Base-by-base conservation (phyloP, 2,797 vertebrate species). In the Mormyrops boulengeri region DNA sequence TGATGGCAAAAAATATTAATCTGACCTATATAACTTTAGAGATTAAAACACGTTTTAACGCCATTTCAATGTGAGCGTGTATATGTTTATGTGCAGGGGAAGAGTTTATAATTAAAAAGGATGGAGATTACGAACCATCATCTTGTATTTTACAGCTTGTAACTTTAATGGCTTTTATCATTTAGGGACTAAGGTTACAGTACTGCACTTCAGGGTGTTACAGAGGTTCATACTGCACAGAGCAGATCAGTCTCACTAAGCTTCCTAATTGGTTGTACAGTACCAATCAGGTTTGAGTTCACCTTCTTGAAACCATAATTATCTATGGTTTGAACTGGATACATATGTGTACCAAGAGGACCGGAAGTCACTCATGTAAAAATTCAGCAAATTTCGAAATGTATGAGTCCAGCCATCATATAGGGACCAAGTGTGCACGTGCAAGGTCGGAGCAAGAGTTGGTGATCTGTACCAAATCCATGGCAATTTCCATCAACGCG, bases 11-110 rank as follows among this genome's bases (percentile, higher is more conserved):
- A 85, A 87, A 87, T 87, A 41, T 60, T 57, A 87, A 87, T 57
- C 86, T 87, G 52, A 44, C 86, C 86, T 60, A 87, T 38, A 57
- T 53, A 38, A 55, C 85, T 30, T 87, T 87, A 86, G 53, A 52
- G 50, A 52, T 49, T 50, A 53, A 52, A 53, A 80, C 6, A 2
- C 38, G 73, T 80, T 80, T 80, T n/a, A 80, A 44, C 38, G 17
- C 12, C 5, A 41, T 80, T 41, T 80, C 34, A 38, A n/a, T 80
- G 73, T 44, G 38, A 19, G 73, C 30, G 66, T 38, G 30, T 38
- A 38, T n/a, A 19, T 44, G 38, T 80, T 80, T 80, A 44, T 44
- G 38, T 82, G 19, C 77, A 22, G 41, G 73, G 41, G 19, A 44
- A 41, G 19, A n/a, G 77, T 47, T 47, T 82, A 82, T 47, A 82